Evolutionary conservation across 2,113 vertebrate genomes (phyloP).

Genomic region (Motacilla tschutschensis): DNA sequence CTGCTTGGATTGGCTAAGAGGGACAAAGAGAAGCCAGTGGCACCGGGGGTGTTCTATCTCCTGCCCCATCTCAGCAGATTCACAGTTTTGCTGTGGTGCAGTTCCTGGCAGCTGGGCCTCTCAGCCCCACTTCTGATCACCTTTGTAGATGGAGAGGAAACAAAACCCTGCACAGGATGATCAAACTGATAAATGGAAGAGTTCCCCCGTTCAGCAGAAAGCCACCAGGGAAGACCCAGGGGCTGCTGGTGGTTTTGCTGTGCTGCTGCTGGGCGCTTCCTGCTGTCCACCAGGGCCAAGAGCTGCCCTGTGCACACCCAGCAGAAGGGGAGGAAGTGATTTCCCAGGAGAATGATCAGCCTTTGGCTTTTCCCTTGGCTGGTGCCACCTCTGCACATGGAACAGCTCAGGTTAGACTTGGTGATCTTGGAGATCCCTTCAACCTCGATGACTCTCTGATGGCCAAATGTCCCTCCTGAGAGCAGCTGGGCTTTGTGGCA

Average conservation of each 20-base stretch:
- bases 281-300: neutral
- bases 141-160: neutral
- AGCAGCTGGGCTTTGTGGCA: neutral
- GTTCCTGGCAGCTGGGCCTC: neutral
- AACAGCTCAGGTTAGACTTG: neutral
- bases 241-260: neutral
- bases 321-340: neutral
- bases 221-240: neutral
- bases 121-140: neutral
- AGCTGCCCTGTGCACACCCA: neutral
- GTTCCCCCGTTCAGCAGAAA: neutral
- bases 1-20: neutral
- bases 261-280: neutral
- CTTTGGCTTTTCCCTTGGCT: neutral
- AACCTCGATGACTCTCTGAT: rapidly evolving
- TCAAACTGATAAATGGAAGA: neutral
- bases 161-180: conserved; percentile 14
- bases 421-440: neutral
- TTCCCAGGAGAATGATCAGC: neutral
- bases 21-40: neutral
- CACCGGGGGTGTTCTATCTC: neutral
- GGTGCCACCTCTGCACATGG: neutral
- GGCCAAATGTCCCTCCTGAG: neutral
- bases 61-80: neutral
- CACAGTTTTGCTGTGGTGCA: neutral